Base-by-base conservation (phyloP, 2,888 invertebrate species). In the Andrena flavipes region DNA sequence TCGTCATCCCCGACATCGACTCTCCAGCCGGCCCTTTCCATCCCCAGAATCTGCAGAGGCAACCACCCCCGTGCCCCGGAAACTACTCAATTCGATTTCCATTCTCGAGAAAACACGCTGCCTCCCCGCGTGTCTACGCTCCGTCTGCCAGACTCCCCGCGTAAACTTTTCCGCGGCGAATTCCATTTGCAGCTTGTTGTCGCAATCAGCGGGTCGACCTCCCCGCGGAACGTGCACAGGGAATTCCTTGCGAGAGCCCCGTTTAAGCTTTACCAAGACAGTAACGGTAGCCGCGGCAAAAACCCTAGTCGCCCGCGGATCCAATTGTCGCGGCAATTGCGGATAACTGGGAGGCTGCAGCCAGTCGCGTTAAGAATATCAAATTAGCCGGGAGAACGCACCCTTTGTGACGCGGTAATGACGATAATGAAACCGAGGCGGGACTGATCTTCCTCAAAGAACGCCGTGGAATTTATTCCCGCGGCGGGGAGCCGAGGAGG, bases 331-430 rank as follows among this genome's bases (percentile, higher is more conserved):
- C 48, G 51, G 72, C 59, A 69, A 80, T 75, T 64, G 54, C 67
- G 33, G 23, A 42, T 42, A n/a, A 10, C 30, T 30, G 33, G 42
- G 16, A 16, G n/a, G 64, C 63, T n/a, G 23, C 26, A 35, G 56
- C n/a, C 67, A 16, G 56, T 29, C 69, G 59, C 64, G 76, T 59
- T 63, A 64, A 67, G 81, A 84, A 78, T 82, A 73, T 84, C 67
- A 70, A 76, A 84, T 85, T 84, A 84, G 60, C 26, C 72, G 56
- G 48, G 16, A 68, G 76, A 76, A 59, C 70, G 70, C 75, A 7
- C 62, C 76, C 76, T 81, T 81, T 82, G 85, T 84, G 54, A 33
- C 59, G 20, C 10, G n/a, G 20, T 30, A 48, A 65, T n/a, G 64
- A 63, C 69, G 62, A 71, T 62, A 80, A 82, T 80, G 80, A 80